These are phyloP conservation scores for Dolomedes plantarius DNA, from an alignment of 2,888 invertebrate genomes.

Conservation along the genomic window DNA sequence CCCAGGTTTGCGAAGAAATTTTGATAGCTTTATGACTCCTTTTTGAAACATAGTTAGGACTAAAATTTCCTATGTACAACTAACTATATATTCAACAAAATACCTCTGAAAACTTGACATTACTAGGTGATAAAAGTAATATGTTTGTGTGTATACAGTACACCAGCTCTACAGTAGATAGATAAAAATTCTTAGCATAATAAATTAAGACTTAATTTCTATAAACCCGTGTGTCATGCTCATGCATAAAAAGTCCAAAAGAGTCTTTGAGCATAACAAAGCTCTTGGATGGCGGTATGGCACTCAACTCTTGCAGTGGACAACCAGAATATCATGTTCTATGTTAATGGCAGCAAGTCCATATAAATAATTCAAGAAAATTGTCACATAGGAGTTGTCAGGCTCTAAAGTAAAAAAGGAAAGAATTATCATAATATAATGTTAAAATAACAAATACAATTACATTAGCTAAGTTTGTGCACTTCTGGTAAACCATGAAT, in stretches of 20 bases:
- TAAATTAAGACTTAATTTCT: constrained; percentile 37
- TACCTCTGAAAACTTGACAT: too few relatives aligned
- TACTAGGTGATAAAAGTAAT: too few relatives aligned
- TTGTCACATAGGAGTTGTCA: constrained; percentile 60
- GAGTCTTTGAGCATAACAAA: constrained; percentile 39
- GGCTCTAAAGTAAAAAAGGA: constrained; percentile 40
- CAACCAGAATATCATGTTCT: constrained; percentile 29
- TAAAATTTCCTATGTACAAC: too few relatives aligned
- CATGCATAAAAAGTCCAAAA: constrained; percentile 29
- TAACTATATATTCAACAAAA: too few relatives aligned
- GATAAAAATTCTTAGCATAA: constrained; percentile 24
- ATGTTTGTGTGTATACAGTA: too few relatives aligned
- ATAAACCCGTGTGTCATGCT: constrained; percentile 52
- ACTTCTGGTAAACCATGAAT: too few relatives aligned
- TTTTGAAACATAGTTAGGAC: too few relatives aligned
- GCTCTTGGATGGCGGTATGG: constrained; percentile 62
- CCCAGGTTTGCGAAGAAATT: too few relatives aligned
- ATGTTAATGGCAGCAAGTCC: constrained; percentile 33
- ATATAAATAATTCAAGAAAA: constrained; percentile 34
- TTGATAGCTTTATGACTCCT: too few relatives aligned
- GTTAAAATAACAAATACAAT: too few relatives aligned
- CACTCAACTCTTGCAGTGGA: constrained; percentile 57
- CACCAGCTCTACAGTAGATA: constrained; percentile 28
- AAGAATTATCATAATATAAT: too few relatives aligned
- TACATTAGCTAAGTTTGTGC: too few relatives aligned